A percentile compares a stretch with the other conserved stretches of the same genome.
Evolutionary conservation across 1,140 invertebrate genomes (phyloP).

Genomic region (Drosophila murphyi): DNA sequence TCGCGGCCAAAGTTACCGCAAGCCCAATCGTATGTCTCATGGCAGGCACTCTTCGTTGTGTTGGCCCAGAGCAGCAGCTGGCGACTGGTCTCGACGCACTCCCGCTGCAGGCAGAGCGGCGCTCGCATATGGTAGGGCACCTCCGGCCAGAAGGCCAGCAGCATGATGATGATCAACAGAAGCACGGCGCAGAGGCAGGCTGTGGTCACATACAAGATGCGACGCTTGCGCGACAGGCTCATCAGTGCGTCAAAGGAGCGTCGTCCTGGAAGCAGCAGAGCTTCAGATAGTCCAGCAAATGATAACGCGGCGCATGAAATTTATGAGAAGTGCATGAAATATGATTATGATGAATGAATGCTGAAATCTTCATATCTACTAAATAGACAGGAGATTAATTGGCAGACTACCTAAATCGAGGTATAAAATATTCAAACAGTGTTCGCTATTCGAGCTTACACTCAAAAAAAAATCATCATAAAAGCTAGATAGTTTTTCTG

Average conservation of each 20-base stretch:
- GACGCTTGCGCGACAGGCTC: conserved; percentile 74
- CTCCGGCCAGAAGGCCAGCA: conserved; percentile 82
- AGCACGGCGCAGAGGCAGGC: conserved; percentile 78
- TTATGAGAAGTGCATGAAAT: conserved; percentile 29
- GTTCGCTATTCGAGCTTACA: too few relatives aligned
- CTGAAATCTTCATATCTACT: not conserved
- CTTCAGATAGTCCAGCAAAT: conserved; percentile 38
- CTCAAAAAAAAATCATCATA: too few relatives aligned
- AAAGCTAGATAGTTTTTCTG: too few relatives aligned
- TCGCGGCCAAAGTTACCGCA: conserved; percentile 80
- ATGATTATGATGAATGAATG: not conserved
- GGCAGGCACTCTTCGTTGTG: conserved; percentile 73
- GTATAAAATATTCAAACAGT: too few relatives aligned
- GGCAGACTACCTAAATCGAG: too few relatives aligned
- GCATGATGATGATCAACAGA: conserved; percentile 74
- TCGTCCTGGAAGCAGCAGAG: conserved; percentile 82
- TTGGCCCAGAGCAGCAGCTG: conserved; percentile 82
- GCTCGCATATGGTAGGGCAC: conserved; percentile 80
- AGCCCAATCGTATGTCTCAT: conserved; percentile 81
- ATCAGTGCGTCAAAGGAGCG: conserved; percentile 76
- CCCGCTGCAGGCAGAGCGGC: conserved; percentile 75
- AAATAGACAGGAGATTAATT: too few relatives aligned
- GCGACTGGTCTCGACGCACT: conserved; percentile 78
- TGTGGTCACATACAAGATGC: conserved; percentile 75
- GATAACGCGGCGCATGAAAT: not conserved